Base-by-base conservation (phyloP, 2,888 invertebrate genomes). In the Nematopogon swammerdamellus region DNA sequence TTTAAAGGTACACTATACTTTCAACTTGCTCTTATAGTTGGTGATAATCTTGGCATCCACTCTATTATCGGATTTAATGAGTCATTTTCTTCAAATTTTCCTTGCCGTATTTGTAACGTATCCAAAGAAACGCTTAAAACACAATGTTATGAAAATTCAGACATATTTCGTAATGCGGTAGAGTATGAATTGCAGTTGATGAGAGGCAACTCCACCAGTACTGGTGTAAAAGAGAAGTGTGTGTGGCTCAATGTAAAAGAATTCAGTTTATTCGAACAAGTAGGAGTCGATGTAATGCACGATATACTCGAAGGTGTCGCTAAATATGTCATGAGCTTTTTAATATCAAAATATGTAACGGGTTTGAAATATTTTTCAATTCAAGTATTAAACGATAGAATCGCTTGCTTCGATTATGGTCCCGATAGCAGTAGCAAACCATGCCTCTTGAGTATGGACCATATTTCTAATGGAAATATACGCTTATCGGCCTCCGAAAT, bases 231-330 rank as follows among this genome's bases (percentile, higher is more conserved):
- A 14, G 44, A 44, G 14, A 44, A 17, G 11, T 44, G 44, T n/a
- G 44, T 44, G 14, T 44, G 44, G 44, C 18, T 44, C 14, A 16
- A 6, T 6, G 44, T 44, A 14, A 44, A 44, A 6, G 44, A 14
- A 6, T 44, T 44, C 44, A 44, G 18, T 17, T 14, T 44, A 44
- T 44, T 44, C 14, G 44, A 44, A 3, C 44, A 44, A n/a, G 18
- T 44, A 17, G 44, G 44, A 3, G 44, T 44, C 3, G 44, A 19
- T 44, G 44, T 44, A 44, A 44, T 44, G 44, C 44, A 36, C 14
- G 36, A 36, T 36, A 36, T 36, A 36, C 36, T 36, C 3, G 36
- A 36, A 14, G 36, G 36, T 36, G 36, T 36, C n/a, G 36, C 11
- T 6, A 36, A 36, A 36, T 36, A 36, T 14, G 36, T 36, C 8